Evolutionary conservation across 2,797 vertebrate genomes (phyloP).

Genomic region (Mallotus villosus): DNA sequence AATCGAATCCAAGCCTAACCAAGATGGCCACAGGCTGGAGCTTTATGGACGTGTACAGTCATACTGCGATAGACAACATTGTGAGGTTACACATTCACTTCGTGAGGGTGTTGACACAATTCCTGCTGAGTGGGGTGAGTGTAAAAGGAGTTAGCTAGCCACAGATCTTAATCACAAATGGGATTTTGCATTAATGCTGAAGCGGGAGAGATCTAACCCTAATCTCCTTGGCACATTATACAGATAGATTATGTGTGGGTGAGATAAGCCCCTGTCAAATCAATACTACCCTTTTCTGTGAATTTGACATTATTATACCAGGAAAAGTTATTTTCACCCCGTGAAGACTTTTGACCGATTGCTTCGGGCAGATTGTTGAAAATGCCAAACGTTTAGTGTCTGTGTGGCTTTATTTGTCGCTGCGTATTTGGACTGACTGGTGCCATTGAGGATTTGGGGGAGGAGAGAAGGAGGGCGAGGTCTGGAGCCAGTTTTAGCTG

Average conservation of each 20-base stretch:
- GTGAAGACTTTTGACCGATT: slow-evolving; percentile 16
- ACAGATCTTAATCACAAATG: slow-evolving; percentile 60
- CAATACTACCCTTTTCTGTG: slow-evolving; percentile 38
- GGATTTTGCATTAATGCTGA: slow-evolving; percentile 57
- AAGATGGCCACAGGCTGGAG: background rate
- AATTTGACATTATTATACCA: background rate
- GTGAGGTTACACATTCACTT: slow-evolving; percentile 14
- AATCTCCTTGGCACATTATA: slow-evolving; percentile 63
- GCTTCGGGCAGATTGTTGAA: slow-evolving; percentile 34
- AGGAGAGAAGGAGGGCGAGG: slow-evolving; percentile 11
- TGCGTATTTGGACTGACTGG: slow-evolving; percentile 54
- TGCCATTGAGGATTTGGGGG: slow-evolving; percentile 48
- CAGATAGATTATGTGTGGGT: slow-evolving; percentile 47
- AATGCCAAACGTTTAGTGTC: slow-evolving; percentile 19
- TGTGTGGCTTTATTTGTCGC: slow-evolving; percentile 37
- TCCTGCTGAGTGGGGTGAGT: slow-evolving; percentile 14
- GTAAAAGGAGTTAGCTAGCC: slow-evolving; percentile 36
- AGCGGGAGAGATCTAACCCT: slow-evolving; percentile 52
- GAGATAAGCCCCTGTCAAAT: slow-evolving; percentile 44
- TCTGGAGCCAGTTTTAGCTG: slow-evolving; percentile 58
- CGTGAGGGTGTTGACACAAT: slow-evolving; percentile 38
- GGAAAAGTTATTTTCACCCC: slow-evolving; percentile 37
- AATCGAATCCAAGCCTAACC: background rate
- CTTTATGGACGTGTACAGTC: slow-evolving; percentile 16
- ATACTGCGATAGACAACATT: background rate